Conservation (phyloP, 2,888 invertebrate species). For the Ichneumon xanthorius region DNA sequence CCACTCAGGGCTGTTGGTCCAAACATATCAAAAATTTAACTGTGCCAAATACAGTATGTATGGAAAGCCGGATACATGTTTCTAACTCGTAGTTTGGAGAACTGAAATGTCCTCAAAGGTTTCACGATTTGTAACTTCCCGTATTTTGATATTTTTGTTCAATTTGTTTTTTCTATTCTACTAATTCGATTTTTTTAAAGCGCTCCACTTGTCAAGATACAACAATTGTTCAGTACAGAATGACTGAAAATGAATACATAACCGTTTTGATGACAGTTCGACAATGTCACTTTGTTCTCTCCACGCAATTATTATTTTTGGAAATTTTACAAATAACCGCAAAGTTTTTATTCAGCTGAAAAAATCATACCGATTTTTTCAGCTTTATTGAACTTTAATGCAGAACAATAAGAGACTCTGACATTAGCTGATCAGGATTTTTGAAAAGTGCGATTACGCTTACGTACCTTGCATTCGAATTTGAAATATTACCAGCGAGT, state of each 20-base stretch:
- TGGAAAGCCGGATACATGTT: neutral
- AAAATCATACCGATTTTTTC: neutral
- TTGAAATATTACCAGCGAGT: no score
- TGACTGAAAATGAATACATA: no score
- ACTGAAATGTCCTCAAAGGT: neutral
- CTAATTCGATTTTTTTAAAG: no score
- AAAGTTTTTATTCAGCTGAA: no score
- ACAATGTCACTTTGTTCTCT: no score
- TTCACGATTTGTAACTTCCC: neutral
- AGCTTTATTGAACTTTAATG: neutral
- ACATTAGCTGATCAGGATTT: neutral
- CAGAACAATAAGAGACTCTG: no score
- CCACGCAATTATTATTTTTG: neutral
- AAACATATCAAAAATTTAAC: conserved; percentile 23
- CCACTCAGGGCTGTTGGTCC: conserved; percentile 1
- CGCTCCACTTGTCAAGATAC: no score
- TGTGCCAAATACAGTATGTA: neutral
- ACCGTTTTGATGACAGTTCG: no score
- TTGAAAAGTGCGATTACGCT: neutral
- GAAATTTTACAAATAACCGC: neutral
- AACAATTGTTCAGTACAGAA: no score
- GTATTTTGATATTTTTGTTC: neutral
- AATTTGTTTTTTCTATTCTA: neutral
- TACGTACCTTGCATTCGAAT: no score
- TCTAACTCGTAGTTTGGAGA: neutral